These are phyloP conservation scores for Ostrea edulis DNA, from an alignment of 1,140 invertebrate species.

Conservation along the genomic window DNA sequence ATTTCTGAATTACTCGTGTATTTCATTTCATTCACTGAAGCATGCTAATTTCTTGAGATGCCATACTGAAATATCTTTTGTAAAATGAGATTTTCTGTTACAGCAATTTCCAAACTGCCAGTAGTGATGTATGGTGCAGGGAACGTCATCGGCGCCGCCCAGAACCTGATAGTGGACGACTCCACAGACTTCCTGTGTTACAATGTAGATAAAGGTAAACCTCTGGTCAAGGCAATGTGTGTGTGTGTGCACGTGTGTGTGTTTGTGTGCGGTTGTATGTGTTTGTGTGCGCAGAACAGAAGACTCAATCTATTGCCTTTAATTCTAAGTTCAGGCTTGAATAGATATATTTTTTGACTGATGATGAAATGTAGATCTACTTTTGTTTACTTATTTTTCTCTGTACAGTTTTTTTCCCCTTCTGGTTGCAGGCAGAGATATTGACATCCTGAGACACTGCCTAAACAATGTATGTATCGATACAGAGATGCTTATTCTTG, in stretches of 20 bases:
- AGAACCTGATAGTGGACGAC: conserved; percentile 8
- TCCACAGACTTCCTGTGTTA: neutral
- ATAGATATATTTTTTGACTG: too few relatives aligned
- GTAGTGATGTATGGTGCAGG: neutral
- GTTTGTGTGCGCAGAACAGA: neutral
- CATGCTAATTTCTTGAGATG: neutral
- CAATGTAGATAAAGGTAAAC: neutral
- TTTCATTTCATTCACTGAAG: too few relatives aligned
- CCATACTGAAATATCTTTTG: neutral
- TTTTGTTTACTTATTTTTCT: neutral
- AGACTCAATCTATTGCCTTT: too few relatives aligned
- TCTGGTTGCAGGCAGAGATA: neutral
- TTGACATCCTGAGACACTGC: neutral
- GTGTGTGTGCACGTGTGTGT: neutral
- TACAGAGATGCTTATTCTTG: neutral
- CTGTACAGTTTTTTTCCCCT: neutral
- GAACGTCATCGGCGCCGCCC: neutral
- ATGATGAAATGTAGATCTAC: too few relatives aligned
- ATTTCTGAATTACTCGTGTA: too few relatives aligned
- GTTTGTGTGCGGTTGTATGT: neutral
- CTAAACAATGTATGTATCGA: neutral
- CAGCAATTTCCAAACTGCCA: neutral
- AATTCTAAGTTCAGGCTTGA: too few relatives aligned
- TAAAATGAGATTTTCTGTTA: neutral
- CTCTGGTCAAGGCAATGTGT: neutral